These are phyloP conservation scores for Pantelozetes paolii DNA, from an alignment of 2,888 invertebrate species.

Conservation along the genomic window DNA sequence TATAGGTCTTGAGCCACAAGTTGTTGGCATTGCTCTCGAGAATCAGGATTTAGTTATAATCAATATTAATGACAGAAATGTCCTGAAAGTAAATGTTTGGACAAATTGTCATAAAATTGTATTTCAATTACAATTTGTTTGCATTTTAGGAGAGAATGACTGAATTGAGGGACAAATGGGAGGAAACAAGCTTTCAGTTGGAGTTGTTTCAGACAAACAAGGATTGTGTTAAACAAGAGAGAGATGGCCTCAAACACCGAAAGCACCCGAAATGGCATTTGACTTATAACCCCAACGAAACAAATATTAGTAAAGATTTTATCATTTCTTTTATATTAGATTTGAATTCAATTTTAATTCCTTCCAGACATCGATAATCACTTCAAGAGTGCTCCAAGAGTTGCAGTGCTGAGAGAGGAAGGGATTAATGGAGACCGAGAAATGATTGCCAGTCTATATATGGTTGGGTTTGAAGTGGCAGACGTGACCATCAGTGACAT, in stretches of 20 bases:
- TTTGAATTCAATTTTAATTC: slow-evolving; percentile 4
- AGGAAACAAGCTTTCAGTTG: slow-evolving; percentile 85
- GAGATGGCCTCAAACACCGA: slow-evolving; percentile 63
- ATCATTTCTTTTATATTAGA: not conserved
- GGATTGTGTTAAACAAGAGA: slow-evolving; percentile 74
- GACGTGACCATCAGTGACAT: slow-evolving; percentile 94
- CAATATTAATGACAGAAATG: slow-evolving; percentile 60
- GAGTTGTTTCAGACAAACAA: slow-evolving; percentile 79
- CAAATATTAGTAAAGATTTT: slow-evolving; percentile 34
- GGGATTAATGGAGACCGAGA: slow-evolving; percentile 95
- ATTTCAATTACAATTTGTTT: not conserved
- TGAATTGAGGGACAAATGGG: slow-evolving; percentile 78
- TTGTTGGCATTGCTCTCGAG: slow-evolving; percentile 59
- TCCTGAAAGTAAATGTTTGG: slow-evolving; percentile 58
- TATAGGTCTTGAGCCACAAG: slow-evolving; percentile 61
- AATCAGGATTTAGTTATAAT: slow-evolving; percentile 51
- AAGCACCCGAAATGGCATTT: slow-evolving; percentile 68
- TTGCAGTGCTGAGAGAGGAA: slow-evolving; percentile 93
- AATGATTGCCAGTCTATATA: slow-evolving; percentile 79
- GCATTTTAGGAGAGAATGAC: slow-evolving; percentile 57
- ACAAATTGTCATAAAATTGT: not conserved
- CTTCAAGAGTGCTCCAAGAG: slow-evolving; percentile 56
- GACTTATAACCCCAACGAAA: slow-evolving; percentile 57
- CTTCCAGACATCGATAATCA: slow-evolving; percentile 41
- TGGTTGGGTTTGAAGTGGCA: slow-evolving; percentile 81